Conservation (phyloP, 1,140 invertebrate species). For the Brachionus rotundiformis region DNA sequence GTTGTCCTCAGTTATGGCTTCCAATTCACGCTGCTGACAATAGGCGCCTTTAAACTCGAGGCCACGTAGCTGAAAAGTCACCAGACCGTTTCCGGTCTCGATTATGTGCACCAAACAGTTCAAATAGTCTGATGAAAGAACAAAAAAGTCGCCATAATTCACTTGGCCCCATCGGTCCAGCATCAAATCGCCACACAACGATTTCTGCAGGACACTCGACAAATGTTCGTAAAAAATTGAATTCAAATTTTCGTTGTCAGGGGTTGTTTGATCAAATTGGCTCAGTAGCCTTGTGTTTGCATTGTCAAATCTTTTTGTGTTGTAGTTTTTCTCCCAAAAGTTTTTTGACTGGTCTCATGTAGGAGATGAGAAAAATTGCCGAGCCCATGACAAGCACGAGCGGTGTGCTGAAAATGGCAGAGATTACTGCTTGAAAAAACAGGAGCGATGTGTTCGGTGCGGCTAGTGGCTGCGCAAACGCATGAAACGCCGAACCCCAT, state of each 20-base stretch:
- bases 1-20: conserved; percentile 91
- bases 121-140: conserved; percentile 92
- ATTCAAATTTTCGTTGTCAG: conserved; percentile 97
- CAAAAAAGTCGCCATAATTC: conserved; percentile 92
- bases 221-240: conserved; percentile 99
- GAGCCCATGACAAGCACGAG: conserved; percentile 70
- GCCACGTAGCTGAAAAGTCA: conserved; percentile 95
- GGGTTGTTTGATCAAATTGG: conserved; percentile 76
- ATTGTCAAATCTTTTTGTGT: conserved; percentile 90
- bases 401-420: conserved; percentile 82
- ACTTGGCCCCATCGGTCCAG: conserved; percentile 82
- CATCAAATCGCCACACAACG: conserved; percentile 87
- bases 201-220: conserved; percentile 91
- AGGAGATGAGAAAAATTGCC: conserved; percentile 95
- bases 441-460: conserved; percentile 93
- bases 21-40: conserved; percentile 80
- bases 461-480: conserved; percentile 96
- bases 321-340: conserved; percentile 99
- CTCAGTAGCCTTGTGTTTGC: conserved; percentile 91
- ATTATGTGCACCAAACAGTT: conserved; percentile 97
- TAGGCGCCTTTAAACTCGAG: conserved; percentile 96
- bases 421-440: conserved; percentile 88
- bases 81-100: conserved; percentile 94
- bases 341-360: conserved; percentile 92
- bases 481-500: conserved; percentile 98